phyloP scores from a whole-genome alignment of 1,140 invertebrate species.

The Solen grandis region DNA sequence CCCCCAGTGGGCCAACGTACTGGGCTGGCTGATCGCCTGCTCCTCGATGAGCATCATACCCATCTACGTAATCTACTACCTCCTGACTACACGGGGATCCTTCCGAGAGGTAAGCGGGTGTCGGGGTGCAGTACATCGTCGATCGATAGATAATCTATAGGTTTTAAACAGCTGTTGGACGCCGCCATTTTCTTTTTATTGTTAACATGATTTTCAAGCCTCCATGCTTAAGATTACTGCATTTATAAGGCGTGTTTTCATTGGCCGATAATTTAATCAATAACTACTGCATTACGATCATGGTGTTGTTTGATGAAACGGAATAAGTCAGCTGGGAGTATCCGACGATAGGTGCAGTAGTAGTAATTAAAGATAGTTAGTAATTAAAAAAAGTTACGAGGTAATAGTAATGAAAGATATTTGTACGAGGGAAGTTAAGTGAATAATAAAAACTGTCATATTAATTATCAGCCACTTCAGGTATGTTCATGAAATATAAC shows the following conservation, averaged over 20 bases:
- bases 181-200: background rate
- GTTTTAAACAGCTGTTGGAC: background rate
- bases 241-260: background rate
- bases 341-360: no score
- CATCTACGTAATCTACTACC: slow-evolving; percentile 68
- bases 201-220: background rate
- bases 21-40: slow-evolving; percentile 96
- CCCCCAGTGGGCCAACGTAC: slow-evolving; percentile 93
- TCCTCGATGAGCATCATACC: slow-evolving; percentile 94
- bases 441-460: no score
- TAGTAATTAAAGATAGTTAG: no score
- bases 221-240: background rate
- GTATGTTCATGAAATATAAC: no score
- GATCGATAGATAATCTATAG: no score
- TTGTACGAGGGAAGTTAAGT: no score
- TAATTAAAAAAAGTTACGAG: no score
- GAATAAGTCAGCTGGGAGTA: no score
- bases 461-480: no score
- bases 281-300: background rate
- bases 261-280: background rate
- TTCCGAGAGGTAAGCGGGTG: slow-evolving; percentile 62
- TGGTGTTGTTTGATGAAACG: no score
- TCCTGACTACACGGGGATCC: slow-evolving; percentile 60
- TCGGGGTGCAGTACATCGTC: background rate
- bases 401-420: no score